These are phyloP conservation scores for Glossosoma conforme DNA, from an alignment of 1,140 invertebrate genomes.

Conservation along the genomic window DNA sequence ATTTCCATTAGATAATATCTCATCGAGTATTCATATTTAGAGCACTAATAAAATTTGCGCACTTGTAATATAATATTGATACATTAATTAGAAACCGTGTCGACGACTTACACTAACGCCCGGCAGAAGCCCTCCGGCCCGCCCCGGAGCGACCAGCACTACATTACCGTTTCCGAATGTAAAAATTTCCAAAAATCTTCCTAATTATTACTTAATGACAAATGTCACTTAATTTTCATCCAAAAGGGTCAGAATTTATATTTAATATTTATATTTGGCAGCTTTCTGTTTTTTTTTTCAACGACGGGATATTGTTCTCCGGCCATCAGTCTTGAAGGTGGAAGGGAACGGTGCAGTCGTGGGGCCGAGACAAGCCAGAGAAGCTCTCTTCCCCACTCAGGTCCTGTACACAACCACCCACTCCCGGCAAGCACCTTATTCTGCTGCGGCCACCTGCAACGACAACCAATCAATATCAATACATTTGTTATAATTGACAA, in stretches of 20 bases:
- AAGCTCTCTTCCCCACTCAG: too few relatives aligned
- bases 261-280: constrained; percentile 25
- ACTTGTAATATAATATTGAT: too few relatives aligned
- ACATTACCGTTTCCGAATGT: constrained; percentile 12
- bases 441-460: constrained; percentile 17
- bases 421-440: constrained; percentile 13
- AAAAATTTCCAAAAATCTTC: constrained; percentile 23
- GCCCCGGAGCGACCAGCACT: constrained; percentile 2
- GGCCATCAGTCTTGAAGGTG: constrained; percentile 24
- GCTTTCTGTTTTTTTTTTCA: constrained; percentile 11
- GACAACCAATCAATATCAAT: constrained; percentile 7
- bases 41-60: constrained; percentile 32
- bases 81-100: constrained; percentile 23
- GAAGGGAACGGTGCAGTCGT: constrained; percentile 14
- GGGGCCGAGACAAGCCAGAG: background rate
- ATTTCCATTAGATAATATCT: constrained; percentile 31
- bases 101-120: constrained; percentile 20
- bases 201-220: constrained; percentile 9
- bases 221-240: constrained; percentile 7
- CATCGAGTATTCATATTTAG: constrained; percentile 32
- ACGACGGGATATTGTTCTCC: constrained; percentile 15
- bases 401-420: constrained; percentile 27
- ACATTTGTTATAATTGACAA: constrained; percentile 2
- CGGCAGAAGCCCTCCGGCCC: constrained; percentile 1
- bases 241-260: constrained; percentile 14